Base-by-base conservation (phyloP, 2,888 invertebrate species). In the Thecophora atra region DNA sequence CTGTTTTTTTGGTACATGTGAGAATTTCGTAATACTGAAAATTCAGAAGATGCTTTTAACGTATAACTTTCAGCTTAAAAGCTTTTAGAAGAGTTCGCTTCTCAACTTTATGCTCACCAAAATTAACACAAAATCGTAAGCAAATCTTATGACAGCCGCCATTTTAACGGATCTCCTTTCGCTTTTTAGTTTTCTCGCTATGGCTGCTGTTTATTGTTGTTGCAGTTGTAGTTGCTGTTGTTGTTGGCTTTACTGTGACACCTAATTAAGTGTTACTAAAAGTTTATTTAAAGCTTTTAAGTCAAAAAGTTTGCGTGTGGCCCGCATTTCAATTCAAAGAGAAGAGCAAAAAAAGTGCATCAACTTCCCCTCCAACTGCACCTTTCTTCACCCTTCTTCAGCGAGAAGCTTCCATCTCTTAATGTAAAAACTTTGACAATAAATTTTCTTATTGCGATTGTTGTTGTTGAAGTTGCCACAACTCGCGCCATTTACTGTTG, bases 381-480 rank as follows among this genome's bases (percentile, higher is more conserved):
- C 15, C 47, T 11, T 1, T n/a, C 15, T 47, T n/a, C n/a, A 17
- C 47, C 17, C 47, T 37, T 47, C 47, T 47, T 47, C 47, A 11
- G 5, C n/a, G 2, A n/a, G 15, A 47, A n/a, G 15, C n/a, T 47
- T 5, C 47, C 47, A 47, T 47, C n/a, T n/a, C 47, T 47, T 47
- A 47, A 60, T 60, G 60, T 17, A 30, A 17, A 60, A 60, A 60
- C 26, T 60, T 60, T 60, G 21, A 60, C 60, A 60, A 60, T 60
- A 60, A 60, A 60, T 60, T 60, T 24, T n/a, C 13, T 30, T 60
- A 15, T 60, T 30, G n/a, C 26, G 7, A 28, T 60, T 60, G 60
- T 60, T 60, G 60, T 30, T 60, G 60, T 60, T 60, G 47, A 17
- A 28, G 24, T 56, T n/a, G 56, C 56, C 7, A 56, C 26, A 24